These are phyloP conservation scores for Drosophila melanica DNA, from an alignment of 1,140 invertebrate genomes.

Conservation along the genomic window DNA sequence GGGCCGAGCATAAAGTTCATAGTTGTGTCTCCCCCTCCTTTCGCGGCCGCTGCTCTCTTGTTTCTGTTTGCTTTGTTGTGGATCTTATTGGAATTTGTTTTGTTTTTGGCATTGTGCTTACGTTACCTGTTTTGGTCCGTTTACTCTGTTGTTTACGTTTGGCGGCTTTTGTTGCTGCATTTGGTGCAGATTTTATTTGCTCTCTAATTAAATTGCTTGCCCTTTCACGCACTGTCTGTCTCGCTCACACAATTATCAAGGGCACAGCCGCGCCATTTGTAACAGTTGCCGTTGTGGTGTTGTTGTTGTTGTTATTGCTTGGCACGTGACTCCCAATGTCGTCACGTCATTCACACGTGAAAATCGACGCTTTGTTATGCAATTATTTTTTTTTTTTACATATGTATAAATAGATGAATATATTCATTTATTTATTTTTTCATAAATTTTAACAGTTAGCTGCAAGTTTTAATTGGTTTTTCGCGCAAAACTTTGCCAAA, in stretches of 20 bases:
- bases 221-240: background rate
- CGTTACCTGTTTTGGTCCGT: constrained; percentile 1
- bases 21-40: constrained; percentile 24
- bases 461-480: constrained; percentile 21
- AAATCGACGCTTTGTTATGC: constrained; percentile 11
- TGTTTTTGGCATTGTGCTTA: constrained; percentile 17
- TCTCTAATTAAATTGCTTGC: constrained; percentile 43
- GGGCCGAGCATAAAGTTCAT: constrained; percentile 42
- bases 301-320: constrained; percentile 1
- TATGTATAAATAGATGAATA: background rate
- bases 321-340: constrained; percentile 14
- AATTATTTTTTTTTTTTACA: constrained; percentile 20
- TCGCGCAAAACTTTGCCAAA: constrained; percentile 9
- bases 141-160: constrained; percentile 2
- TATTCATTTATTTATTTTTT: background rate
- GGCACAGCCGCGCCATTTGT: background rate
- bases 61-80: background rate
- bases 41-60: background rate
- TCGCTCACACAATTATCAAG: constrained; percentile 18
- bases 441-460: constrained; percentile 3
- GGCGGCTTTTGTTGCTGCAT: background rate
- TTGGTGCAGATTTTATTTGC: background rate
- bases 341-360: constrained; percentile 35
- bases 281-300: background rate
- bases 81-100: constrained; percentile 26